Evolutionary conservation across 2,888 invertebrate species (phyloP), one percentile per base, ranked within the genome.

Genomic region (Macropis europaea): DNA sequence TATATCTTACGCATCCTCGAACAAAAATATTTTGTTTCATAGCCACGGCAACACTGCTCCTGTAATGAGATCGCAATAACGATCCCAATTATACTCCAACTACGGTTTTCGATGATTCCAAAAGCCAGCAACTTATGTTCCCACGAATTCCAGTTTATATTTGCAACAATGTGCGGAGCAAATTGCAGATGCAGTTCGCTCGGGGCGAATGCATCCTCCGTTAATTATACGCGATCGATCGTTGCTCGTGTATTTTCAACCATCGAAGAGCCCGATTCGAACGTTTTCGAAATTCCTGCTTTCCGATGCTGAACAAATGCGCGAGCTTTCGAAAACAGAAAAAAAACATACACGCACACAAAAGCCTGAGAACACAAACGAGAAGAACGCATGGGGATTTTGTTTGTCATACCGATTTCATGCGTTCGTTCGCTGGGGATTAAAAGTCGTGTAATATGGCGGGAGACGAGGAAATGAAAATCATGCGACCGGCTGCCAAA

Each of bases 401-500:
- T 48, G 30, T 48, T 48, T 32, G 48, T 4, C 19, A 24, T 52
- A 45, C 26, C 48, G 48, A 50, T 32, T 15, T 45, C 45, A 15
- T 13, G 43, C n/a, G 48, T 17, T 28, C 30, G 17, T 17, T 17
- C n/a, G 9, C 32, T 36, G 36, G n/a, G 11, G 11, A 11, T 3
- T n/a, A 36, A n/a, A 36, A n/a, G 11, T 36, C n/a, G 3, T 3
- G 36, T 36, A 11, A n/a, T n/a, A n/a, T n/a, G 2, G n/a, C 7
- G 15, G 5, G 3, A 40, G 4, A 13, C 40, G 24, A 42, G 38
- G 28, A 70, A 70, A 63, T 15, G 57, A 47, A 53, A 72, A 69
- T 52, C 38, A 48, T 24, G 17, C 24, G 17, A 66, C 38, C 59
- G 52, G 53, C 59, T 43, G 62, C 63, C 70, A 66, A 66, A 77